phyloP scores from a whole-genome alignment of 2,113 vertebrate genomes.

The Sclerurus mexicanus region DNA sequence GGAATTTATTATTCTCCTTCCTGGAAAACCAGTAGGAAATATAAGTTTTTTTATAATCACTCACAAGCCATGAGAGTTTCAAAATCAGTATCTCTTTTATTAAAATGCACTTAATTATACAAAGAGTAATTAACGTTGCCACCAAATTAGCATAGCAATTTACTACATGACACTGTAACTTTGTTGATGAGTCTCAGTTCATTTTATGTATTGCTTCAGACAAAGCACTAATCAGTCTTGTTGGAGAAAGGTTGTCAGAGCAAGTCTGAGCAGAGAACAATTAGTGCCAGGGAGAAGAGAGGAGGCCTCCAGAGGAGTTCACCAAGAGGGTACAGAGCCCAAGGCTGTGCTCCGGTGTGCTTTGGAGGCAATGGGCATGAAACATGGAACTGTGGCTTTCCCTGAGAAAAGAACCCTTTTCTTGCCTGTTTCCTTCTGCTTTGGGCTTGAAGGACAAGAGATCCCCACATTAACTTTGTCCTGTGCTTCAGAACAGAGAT shows the following conservation, averaged over 20 bases:
- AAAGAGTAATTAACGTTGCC: constrained; percentile 37
- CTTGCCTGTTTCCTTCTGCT: neutral
- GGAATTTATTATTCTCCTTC: neutral
- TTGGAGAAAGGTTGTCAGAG: constrained; percentile 12
- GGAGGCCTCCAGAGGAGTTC: neutral
- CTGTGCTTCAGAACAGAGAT: neutral
- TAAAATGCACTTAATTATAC: constrained; percentile 48
- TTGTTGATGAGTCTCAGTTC: constrained; percentile 11
- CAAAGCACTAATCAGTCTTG: constrained; percentile 13
- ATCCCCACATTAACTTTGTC: neutral
- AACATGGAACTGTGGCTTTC: neutral
- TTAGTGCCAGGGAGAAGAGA: neutral
- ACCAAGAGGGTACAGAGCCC: neutral
- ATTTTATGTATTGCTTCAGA: neutral
- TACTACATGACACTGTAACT: constrained; percentile 17
- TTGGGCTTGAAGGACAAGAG: neutral
- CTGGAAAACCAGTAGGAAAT: neutral
- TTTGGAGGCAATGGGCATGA: neutral
- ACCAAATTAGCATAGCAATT: constrained; percentile 48
- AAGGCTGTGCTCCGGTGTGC: neutral
- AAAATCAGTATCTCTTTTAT: constrained; percentile 18
- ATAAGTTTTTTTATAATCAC: neutral
- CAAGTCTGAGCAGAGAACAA: neutral
- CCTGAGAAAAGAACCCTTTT: neutral
- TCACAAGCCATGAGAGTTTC: neutral